Evolutionary conservation across 2,113 vertebrate species (phyloP).

Genomic region (Toxostoma redivivum): DNA sequence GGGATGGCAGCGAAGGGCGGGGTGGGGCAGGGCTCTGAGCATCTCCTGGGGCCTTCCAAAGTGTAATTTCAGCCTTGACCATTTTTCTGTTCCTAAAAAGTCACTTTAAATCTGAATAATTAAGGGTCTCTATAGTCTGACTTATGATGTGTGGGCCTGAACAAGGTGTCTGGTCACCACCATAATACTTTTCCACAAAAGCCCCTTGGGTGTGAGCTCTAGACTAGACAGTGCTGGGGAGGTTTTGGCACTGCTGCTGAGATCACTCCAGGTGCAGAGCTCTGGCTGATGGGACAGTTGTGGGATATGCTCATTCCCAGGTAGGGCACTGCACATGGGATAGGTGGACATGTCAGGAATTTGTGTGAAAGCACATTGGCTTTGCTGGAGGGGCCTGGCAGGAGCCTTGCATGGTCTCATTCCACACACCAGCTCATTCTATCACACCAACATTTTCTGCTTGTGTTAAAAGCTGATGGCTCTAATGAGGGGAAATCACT

Average conservation of each 20-base stretch:
- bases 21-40: neutral
- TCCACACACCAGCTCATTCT: neutral
- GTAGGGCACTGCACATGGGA: too few species aligned
- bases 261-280: neutral
- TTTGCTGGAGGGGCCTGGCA: neutral
- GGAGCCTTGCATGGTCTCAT: accelerated
- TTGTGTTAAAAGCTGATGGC: neutral
- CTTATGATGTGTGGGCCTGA: accelerated
- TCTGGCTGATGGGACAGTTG: neutral
- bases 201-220: neutral
- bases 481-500: neutral
- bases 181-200: neutral
- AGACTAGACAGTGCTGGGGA: neutral
- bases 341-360: neutral
- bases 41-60: neutral
- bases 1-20: accelerated
- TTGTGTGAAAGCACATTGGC: accelerated
- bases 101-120: neutral
- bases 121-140: neutral
- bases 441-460: accelerated
- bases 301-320: neutral
- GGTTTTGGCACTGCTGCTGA: neutral
- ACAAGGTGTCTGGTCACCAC: neutral
- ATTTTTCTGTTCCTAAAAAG: neutral
- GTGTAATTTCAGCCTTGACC: neutral